phyloP scores from a whole-genome alignment of 2,888 invertebrate genomes.

The Acanthosepion esculentum region DNA sequence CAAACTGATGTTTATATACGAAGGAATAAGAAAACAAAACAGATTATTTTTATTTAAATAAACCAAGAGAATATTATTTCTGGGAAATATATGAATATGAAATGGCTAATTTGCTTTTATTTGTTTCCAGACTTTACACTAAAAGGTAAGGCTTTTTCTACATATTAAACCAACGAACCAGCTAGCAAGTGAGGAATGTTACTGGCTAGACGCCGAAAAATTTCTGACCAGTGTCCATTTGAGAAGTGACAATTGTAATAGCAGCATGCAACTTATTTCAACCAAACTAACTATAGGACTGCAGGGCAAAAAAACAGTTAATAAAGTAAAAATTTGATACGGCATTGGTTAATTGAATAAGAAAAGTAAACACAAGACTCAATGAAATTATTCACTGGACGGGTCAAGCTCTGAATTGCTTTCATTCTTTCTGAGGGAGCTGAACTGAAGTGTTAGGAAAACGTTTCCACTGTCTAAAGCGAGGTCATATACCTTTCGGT shows the following conservation, averaged over 20 bases:
- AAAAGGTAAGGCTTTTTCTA: not conserved
- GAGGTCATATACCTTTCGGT: conserved; percentile 21
- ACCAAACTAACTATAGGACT: not conserved
- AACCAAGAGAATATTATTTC: no score
- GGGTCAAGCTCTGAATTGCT: not conserved
- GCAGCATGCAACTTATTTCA: not conserved
- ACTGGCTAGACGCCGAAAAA: not conserved
- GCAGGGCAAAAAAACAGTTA: not conserved
- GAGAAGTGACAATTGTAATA: not conserved
- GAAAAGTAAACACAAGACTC: not conserved
- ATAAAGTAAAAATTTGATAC: not conserved
- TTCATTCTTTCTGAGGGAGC: not conserved
- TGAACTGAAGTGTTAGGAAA: not conserved
- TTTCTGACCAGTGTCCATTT: not conserved
- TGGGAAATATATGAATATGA: no score
- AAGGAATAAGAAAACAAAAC: no score
- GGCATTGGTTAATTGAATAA: not conserved
- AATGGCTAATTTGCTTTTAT: not conserved
- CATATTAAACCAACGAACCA: not conserved
- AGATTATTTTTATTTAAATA: no score
- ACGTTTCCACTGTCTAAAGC: not conserved
- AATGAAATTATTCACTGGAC: not conserved
- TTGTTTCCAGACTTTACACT: not conserved
- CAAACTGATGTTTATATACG: no score
- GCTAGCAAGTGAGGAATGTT: not conserved